These are phyloP conservation scores for Hippocampus abdominalis DNA, from an alignment of 2,113 vertebrate genomes.

Conservation along the genomic window DNA sequence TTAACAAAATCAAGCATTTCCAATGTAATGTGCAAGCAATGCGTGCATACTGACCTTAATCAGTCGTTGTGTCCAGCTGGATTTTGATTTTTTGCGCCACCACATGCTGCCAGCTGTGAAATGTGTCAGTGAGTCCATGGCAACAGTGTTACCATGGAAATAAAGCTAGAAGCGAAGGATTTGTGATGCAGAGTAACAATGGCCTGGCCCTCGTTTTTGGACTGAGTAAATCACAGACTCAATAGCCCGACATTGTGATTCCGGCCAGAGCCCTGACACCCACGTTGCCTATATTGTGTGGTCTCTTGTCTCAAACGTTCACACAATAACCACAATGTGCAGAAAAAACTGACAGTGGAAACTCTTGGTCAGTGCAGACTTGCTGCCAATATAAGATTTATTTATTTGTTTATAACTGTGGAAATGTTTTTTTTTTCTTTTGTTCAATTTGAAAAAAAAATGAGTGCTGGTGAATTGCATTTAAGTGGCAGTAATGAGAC, in stretches of 20 bases:
- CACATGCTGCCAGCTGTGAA: neutral
- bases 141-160: conserved; percentile 52
- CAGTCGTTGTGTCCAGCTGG: neutral
- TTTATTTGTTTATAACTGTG: conserved; percentile 18
- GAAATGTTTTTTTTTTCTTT: conserved; percentile 46
- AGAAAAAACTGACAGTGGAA: conserved; percentile 1
- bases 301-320: neutral
- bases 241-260: neutral
- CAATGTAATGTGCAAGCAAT: neutral
- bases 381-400: neutral
- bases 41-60: neutral
- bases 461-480: conserved; percentile 31
- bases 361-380: neutral
- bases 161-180: neutral
- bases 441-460: conserved; percentile 44
- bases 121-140: conserved; percentile 23
- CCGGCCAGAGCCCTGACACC: neutral
- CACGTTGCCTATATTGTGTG: neutral
- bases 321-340: neutral
- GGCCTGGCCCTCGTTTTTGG: neutral
- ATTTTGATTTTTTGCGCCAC: neutral
- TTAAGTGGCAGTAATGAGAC: conserved; percentile 34
- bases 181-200: neutral
- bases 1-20: neutral
- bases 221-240: neutral